Conservation (phyloP, 2,797 vertebrate species). For the Lophura swinhoii region DNA sequence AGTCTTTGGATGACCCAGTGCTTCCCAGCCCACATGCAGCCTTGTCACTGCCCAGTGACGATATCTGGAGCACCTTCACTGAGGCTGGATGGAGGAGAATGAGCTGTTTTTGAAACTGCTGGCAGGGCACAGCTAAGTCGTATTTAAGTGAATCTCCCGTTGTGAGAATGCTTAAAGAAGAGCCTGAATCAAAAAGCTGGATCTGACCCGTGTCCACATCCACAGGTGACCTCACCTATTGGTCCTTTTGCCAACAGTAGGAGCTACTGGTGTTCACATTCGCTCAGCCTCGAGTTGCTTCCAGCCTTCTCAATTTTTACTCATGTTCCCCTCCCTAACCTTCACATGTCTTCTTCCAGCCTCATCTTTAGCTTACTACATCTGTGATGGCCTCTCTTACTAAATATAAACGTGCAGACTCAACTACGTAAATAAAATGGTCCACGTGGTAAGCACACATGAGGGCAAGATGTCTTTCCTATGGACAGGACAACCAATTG, state of each 20-base stretch:
- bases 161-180: background rate
- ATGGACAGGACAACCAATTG: background rate
- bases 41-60: background rate
- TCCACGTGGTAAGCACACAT: background rate
- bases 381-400: background rate
- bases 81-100: background rate
- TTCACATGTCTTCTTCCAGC: background rate
- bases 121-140: background rate
- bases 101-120: background rate
- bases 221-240: background rate
- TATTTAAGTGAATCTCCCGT: background rate
- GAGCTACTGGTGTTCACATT: background rate
- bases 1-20: background rate
- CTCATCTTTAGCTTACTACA: background rate
- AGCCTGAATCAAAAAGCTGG: background rate
- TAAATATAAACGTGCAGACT: constrained; percentile 41
- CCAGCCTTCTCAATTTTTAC: background rate
- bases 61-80: background rate
- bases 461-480: constrained; percentile 28
- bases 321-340: background rate
- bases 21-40: too few relatives aligned
- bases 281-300: background rate
- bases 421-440: constrained; percentile 53
- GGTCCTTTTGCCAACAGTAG: background rate
- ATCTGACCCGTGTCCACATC: background rate